phyloP scores from a whole-genome alignment of 2,888 invertebrate species.

The Parapristionchus giblindavisi region DNA sequence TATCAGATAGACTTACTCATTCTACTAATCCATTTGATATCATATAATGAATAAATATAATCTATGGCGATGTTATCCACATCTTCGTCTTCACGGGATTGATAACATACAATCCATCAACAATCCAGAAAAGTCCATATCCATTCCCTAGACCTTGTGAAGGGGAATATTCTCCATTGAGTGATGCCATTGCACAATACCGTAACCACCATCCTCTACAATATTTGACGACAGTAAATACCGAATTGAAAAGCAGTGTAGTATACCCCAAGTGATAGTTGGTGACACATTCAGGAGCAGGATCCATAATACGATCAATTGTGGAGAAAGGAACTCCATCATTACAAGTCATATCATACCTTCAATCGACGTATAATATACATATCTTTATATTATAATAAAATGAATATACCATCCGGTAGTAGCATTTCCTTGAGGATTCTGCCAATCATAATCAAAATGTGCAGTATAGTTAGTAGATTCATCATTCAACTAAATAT shows the following conservation, averaged over 20 bases:
- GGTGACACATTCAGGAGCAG: slow-evolving; percentile 6
- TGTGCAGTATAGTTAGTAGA: slow-evolving; percentile 16
- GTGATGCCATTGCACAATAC: slow-evolving; percentile 2
- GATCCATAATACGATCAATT: slow-evolving; percentile 17
- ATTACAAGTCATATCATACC: slow-evolving; percentile 29
- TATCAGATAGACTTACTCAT: slow-evolving; percentile 16
- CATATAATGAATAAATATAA: not conserved
- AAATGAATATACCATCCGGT: slow-evolving; percentile 7
- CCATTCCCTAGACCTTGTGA: slow-evolving; percentile 21
- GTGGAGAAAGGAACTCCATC: slow-evolving; percentile 28
- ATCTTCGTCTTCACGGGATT: slow-evolving; percentile 21
- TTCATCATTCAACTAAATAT: not conserved
- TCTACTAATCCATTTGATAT: slow-evolving; percentile 12
- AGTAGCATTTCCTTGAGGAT: slow-evolving; percentile 14
- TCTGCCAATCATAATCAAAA: slow-evolving; percentile 19
- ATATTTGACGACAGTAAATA: not conserved
- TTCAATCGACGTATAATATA: not conserved
- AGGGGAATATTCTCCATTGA: slow-evolving; percentile 25
- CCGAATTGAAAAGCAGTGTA: too few species aligned
- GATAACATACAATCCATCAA: slow-evolving; percentile 26
- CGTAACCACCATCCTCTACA: slow-evolving; percentile 18
- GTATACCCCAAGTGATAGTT: slow-evolving; percentile 24
- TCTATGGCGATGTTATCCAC: not conserved
- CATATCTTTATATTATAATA: not conserved
- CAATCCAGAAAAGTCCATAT: slow-evolving; percentile 30